Evolutionary conservation across 1,140 invertebrate genomes (phyloP).

Genomic region (Whitmania pigra): DNA sequence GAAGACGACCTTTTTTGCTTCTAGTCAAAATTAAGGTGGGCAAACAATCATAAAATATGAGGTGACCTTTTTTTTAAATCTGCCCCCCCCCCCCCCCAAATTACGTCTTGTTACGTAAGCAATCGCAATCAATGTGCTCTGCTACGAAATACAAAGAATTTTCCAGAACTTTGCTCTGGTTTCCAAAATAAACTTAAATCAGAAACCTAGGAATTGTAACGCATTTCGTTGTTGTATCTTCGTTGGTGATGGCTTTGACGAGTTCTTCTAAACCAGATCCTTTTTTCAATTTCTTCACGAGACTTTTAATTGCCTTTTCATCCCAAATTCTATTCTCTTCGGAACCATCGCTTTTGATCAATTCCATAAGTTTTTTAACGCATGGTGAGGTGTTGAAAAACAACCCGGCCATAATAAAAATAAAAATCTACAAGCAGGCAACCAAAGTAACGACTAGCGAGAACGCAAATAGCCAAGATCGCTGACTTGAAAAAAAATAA

Average conservation of each 20-base stretch:
- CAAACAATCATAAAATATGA: too few species aligned
- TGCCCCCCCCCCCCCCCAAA: too few species aligned
- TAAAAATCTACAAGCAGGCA: background rate
- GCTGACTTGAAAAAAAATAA: conserved; percentile 2
- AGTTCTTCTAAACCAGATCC: conserved; percentile 87
- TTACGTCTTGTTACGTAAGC: too few species aligned
- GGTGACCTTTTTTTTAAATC: too few species aligned
- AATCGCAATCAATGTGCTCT: background rate
- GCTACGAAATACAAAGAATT: too few species aligned
- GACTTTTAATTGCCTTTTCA: conserved; percentile 91
- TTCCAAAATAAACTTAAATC: background rate
- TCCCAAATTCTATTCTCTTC: conserved; percentile 94
- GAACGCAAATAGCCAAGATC: background rate
- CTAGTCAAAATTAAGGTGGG: too few species aligned
- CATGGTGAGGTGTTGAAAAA: conserved; percentile 19
- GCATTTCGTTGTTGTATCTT: conserved; percentile 84
- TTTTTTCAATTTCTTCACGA: conserved; percentile 95
- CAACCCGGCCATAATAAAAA: conserved; percentile 17
- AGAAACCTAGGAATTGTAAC: conserved; percentile 72
- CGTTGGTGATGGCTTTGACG: conserved; percentile 81
- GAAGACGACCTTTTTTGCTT: too few species aligned
- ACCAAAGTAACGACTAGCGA: background rate
- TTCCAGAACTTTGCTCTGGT: too few species aligned
- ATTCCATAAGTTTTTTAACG: conserved; percentile 58
- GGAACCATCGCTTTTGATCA: conserved; percentile 72